phyloP scores from a whole-genome alignment of 1,140 invertebrate genomes.

The Latrodectus geometricus region DNA sequence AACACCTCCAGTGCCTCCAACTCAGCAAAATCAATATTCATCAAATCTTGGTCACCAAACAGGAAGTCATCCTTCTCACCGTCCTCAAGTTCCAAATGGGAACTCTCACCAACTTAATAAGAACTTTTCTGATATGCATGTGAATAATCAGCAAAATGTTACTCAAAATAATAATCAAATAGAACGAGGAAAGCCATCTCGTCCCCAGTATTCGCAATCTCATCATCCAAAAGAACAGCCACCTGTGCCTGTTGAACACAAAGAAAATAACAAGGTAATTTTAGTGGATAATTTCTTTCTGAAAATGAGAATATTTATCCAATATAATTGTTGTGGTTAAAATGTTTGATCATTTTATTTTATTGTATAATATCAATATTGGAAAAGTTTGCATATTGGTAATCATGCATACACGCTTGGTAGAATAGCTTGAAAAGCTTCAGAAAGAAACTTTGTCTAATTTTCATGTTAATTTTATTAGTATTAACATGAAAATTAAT shows the following conservation, averaged over 20 bases:
- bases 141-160: conserved; percentile 30
- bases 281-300: neutral
- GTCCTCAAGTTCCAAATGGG: conserved; percentile 40
- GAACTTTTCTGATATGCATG: conserved; percentile 26
- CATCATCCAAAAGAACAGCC: conserved; percentile 42
- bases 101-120: conserved; percentile 22
- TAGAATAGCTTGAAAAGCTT: too few relatives aligned
- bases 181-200: conserved; percentile 4
- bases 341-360: too few relatives aligned
- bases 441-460: too few relatives aligned
- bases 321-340: too few relatives aligned
- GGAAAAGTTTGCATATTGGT: too few relatives aligned
- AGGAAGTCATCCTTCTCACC: conserved; percentile 19
- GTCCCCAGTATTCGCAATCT: conserved; percentile 12
- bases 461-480: too few relatives aligned
- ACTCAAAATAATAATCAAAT: conserved; percentile 48
- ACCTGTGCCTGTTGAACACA: conserved; percentile 8
- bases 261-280: conserved; percentile 51
- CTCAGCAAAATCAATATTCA: conserved; percentile 22
- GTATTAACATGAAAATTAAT: too few relatives aligned
- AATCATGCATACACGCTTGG: too few relatives aligned
- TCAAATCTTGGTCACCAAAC: conserved; percentile 33
- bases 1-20: conserved; percentile 50
- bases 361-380: too few relatives aligned
- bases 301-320: too few relatives aligned